Base-by-base conservation (phyloP, 2,113 vertebrate genomes). In the Tragelaphus scriptus region DNA sequence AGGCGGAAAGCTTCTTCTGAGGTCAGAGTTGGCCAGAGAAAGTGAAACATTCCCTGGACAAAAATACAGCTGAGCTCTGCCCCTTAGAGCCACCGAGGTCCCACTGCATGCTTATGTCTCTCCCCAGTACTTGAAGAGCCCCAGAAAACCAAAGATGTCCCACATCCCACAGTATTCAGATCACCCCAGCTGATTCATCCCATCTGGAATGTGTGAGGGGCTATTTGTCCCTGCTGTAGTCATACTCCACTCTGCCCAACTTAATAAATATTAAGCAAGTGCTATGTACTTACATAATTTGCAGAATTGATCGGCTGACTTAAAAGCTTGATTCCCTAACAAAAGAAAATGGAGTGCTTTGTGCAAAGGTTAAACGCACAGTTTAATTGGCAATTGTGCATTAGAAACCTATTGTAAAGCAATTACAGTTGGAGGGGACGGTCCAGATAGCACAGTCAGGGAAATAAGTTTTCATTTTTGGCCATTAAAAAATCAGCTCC, bases 331-430 rank as follows among this genome's bases (percentile, higher is more conserved):
- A 97, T 93, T 98, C 97, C 90, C 91, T 93, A 97, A 95, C 97
- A 98, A 97, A 97, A 86, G 97, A 98, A 97, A 98, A 79, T 49
- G 88, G 96, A 97, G 95, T 88, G 95, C 96, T 95, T 97, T 94
- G 94, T 94, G 65, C 92, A 98, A 97, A 98, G 98, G 98, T 98
- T 98, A 98, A 98, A 90, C 92, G 96, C 28, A 26, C 84, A 2
- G 58, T 88, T 98, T 98, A 98, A 98, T 98, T 97, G 97, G 92
- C 88, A 91, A 53, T 36, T 47, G 97, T 94, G 92, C 95, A 96
- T 98, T 97, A 95, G 15, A 3, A 94, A 86, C 40, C 77, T 81
- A 81, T 61, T 93, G 92, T 53, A 88, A 88, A 77, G 26, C 1
- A 15, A 92, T 95, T 12, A n/a, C 94, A 63, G 28, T 94, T 86